Conservation (phyloP, 2,888 invertebrate genomes). For the Drosophila buzzatii region DNA sequence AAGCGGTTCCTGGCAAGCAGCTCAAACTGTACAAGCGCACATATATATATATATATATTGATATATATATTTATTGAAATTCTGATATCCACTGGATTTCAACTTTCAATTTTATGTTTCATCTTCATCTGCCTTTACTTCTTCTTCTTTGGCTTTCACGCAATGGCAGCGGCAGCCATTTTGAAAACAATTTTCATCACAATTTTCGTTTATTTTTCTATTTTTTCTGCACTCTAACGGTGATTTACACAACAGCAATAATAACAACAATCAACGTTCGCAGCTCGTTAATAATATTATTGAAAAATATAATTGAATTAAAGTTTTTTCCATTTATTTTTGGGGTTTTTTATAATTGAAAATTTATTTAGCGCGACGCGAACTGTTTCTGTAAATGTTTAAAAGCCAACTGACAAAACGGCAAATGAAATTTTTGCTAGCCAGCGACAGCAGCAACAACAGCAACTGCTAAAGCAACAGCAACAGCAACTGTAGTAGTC, state of each 20-base stretch:
- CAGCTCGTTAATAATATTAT: conserved; percentile 38
- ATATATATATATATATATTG: conserved; percentile 1
- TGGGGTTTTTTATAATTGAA: conserved; percentile 4
- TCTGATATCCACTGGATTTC: conserved; percentile 9
- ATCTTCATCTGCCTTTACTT: conserved; percentile 17
- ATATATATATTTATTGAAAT: conserved; percentile 9
- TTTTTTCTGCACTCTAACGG: conserved; percentile 25
- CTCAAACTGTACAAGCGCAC: conserved; percentile 1
- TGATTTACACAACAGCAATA: conserved; percentile 13
- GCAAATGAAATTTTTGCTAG: conserved; percentile 69
- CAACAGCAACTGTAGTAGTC: conserved; percentile 34
- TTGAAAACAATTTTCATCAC: conserved; percentile 61
- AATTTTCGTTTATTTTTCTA: conserved; percentile 23
- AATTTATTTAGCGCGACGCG: conserved; percentile 70
- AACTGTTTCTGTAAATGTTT: conserved; percentile 83
- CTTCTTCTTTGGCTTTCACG: conserved; percentile 61
- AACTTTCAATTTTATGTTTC: conserved; percentile 40
- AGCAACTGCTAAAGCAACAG: conserved; percentile 19
- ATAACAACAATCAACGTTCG: conserved; percentile 16
- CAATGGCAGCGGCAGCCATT: conserved; percentile 65
- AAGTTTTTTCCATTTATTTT: conserved; percentile 7
- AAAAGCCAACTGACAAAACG: conserved; percentile 83
- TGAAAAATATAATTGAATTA: conserved; percentile 40
- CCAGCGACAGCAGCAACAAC: conserved; percentile 32
- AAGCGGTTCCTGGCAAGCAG: conserved; percentile 62